Evolutionary conservation across 2,113 vertebrate species (phyloP), one percentile per base, ranked within the genome.

Genomic region (Atherinomorus stipes): DNA sequence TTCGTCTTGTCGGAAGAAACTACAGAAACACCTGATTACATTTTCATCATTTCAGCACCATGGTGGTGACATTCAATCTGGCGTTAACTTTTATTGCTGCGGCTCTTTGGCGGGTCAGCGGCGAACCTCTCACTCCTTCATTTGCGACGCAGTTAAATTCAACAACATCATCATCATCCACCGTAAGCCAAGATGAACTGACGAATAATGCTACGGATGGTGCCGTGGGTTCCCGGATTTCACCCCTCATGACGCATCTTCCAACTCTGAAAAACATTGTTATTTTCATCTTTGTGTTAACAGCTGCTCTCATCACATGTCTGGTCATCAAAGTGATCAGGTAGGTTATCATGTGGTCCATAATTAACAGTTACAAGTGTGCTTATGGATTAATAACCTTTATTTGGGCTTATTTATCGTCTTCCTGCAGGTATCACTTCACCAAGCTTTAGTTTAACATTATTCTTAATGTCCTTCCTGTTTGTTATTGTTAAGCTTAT

Each of bases 301-400:
- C 95, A 68, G 94, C 93, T 64, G 89, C 91, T 22, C 93, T 98
- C 83, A 88, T 97, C 91, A 94, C 89, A 60, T 96, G 95, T 84
- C 90, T 98, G 78, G 91, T 98, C 86, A 80, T 95, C 83, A 96
- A 95, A 86, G 93, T 97, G 80, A 81, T 94, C 95, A 97, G 97
- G 97, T 98, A 94, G 12, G 63, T 38, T 28, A 18, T 49, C 12
- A 18, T 16, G 2, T 19, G 10, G 10, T 31, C 26, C 53, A 44
- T 19, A 56, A 28, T 38, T 5, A 45, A 15, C 15, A 19, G 16
- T 18, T 16, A 4, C 15, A 16, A 5, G 3, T 47, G 13, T 1
- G 18, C 7, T 18, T n/a, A n/a, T n/a, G n/a, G 31, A 34, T 34
- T 7, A 34, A 34, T 34, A 9, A 34, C 9, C 31, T 34, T 34